phyloP scores from a whole-genome alignment of 2,797 vertebrate species.

The Halcyon badia region DNA sequence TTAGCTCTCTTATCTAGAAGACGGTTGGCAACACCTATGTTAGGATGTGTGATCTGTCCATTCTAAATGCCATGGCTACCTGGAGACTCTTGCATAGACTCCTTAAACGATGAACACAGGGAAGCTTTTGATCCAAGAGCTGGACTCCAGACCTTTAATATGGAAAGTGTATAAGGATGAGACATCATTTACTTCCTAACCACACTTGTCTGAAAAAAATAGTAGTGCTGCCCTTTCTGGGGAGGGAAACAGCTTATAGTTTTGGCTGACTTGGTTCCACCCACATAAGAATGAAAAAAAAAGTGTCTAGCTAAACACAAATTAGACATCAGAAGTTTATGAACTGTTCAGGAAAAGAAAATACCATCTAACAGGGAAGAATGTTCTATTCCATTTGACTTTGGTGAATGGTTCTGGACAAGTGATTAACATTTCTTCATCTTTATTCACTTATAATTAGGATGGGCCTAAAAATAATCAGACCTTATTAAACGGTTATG shows the following conservation, averaged over 20 bases:
- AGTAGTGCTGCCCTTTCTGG: background rate
- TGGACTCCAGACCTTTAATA: background rate
- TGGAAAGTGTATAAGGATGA: background rate
- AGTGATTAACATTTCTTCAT: background rate
- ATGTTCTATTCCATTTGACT: background rate
- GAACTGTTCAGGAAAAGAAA: background rate
- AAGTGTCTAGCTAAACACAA: constrained; percentile 2
- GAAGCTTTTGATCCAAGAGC: background rate
- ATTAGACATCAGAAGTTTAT: constrained; percentile 18
- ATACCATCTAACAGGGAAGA: background rate
- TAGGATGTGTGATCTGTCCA: background rate
- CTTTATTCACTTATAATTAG: background rate
- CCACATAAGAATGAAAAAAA: constrained; percentile 12
- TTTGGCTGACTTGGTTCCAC: constrained; percentile 38
- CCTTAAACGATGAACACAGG: background rate
- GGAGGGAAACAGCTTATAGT: background rate
- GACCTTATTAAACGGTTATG: background rate
- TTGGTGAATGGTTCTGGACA: background rate
- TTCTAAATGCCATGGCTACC: background rate
- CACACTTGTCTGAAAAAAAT: background rate
- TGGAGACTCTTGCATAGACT: background rate
- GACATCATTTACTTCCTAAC: background rate
- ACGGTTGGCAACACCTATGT: background rate
- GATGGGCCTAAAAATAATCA: background rate
- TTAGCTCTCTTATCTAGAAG: background rate